These are phyloP conservation scores for Pinna nobilis DNA, from an alignment of 1,140 invertebrate species.

Conservation along the genomic window DNA sequence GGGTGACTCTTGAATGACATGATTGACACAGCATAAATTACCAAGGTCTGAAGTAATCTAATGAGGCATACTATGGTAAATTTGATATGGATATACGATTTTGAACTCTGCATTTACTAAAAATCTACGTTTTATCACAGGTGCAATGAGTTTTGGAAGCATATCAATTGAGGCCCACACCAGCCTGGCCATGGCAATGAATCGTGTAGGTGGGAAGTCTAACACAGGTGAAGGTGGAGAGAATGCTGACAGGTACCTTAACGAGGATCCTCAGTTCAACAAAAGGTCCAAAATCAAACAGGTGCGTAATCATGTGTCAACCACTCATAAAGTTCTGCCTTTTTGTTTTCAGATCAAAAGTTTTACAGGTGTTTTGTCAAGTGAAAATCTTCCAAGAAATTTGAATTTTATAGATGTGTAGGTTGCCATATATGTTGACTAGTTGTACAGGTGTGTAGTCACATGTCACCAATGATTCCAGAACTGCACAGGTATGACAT, in stretches of 20 bases:
- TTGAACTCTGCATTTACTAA: too few species aligned
- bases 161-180: constrained; percentile 96
- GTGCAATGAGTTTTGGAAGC: constrained; percentile 95
- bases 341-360: not conserved
- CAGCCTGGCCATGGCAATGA: constrained; percentile 98
- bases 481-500: too few species aligned
- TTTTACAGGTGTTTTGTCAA: not conserved
- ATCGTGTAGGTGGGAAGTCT: constrained; percentile 94
- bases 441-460: too few species aligned
- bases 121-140: constrained; percentile 67
- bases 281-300: constrained; percentile 84
- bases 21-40: too few species aligned
- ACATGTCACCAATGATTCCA: too few species aligned
- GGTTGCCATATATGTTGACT: too few species aligned
- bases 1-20: too few species aligned
- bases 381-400: not conserved
- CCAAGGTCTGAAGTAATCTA: too few species aligned
- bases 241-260: constrained; percentile 87
- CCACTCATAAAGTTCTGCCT: not conserved
- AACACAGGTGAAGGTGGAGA: constrained; percentile 97
- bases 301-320: too few species aligned
- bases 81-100: too few species aligned
- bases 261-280: constrained; percentile 82
- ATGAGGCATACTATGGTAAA: too few species aligned
- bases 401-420: not conserved